Conservation (phyloP, 1,140 invertebrate genomes). For the Trialeurodes vaporariorum region DNA sequence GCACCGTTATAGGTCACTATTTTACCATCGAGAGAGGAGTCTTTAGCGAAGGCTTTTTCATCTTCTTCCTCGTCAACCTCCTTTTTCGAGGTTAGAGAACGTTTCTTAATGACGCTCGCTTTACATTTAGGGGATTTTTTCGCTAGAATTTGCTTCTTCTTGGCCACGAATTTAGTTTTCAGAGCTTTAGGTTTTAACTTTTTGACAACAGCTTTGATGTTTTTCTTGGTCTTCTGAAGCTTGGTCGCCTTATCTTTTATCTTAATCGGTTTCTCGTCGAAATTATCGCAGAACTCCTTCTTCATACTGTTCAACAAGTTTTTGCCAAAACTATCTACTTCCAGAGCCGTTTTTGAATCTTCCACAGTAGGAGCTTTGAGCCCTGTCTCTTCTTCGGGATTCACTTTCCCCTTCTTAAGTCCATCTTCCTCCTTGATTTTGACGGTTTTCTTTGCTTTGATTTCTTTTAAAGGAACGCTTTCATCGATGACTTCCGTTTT, state of each 20-base stretch:
- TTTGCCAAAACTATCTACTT: neutral
- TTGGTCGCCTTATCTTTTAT: slow-evolving; percentile 12
- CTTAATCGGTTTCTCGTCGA: neutral
- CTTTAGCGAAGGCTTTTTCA: slow-evolving; percentile 5
- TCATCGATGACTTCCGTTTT: slow-evolving; percentile 10
- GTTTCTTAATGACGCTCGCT: slow-evolving; percentile 1
- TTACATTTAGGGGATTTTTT: neutral
- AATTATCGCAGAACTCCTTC: neutral
- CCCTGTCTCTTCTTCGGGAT: neutral
- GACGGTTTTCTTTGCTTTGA: neutral
- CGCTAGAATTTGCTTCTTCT: neutral
- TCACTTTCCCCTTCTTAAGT: slow-evolving; percentile 2
- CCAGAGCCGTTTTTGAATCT: slow-evolving; percentile 5
- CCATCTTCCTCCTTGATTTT: slow-evolving; percentile 13
- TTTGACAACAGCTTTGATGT: neutral
- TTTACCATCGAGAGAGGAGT: slow-evolving; percentile 1
- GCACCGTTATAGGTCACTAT: slow-evolving; percentile 40
- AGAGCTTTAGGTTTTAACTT: slow-evolving; percentile 7
- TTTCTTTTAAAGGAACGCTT: slow-evolving; percentile 13
- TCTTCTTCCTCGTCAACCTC: slow-evolving; percentile 12
- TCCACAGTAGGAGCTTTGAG: neutral
- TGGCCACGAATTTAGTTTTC: neutral
- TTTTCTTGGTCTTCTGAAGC: slow-evolving; percentile 6
- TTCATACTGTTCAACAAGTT: slow-evolving; percentile 2
- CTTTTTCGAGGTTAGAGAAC: slow-evolving; percentile 3